Conservation (phyloP, 2,113 vertebrate species). For the Theropithecus gelada region DNA sequence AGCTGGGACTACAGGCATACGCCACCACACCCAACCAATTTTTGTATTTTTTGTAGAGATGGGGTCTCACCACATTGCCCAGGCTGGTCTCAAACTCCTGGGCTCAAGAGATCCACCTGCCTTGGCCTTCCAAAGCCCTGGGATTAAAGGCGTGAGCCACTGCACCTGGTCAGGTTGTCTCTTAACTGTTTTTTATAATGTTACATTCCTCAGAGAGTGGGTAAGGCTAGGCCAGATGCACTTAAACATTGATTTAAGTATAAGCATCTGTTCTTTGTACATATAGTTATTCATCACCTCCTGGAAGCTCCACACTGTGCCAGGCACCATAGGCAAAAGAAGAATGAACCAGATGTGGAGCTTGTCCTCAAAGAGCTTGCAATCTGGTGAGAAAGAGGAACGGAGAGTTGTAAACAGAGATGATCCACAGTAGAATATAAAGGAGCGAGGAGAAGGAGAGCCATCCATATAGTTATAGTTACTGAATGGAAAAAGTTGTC, state of each 20-base stretch:
- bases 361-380: neutral
- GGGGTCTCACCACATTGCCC: too few relatives aligned
- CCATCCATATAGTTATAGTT: neutral
- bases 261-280: neutral
- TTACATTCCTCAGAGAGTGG: neutral
- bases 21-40: too few relatives aligned
- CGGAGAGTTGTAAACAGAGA: neutral
- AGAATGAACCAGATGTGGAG: neutral
- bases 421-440: neutral
- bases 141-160: too few relatives aligned
- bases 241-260: neutral
- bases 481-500: neutral
- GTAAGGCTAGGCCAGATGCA: neutral
- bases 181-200: neutral
- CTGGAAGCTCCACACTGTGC: too few relatives aligned
- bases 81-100: too few relatives aligned
- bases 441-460: neutral
- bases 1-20: too few relatives aligned
- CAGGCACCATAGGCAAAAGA: neutral
- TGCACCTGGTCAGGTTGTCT: neutral
- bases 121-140: too few relatives aligned
- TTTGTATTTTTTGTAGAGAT: too few relatives aligned
- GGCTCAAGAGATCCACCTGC: too few relatives aligned
- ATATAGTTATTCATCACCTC: neutral
- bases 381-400: neutral